A percentile compares a stretch with the other conserved stretches of the same genome.
phyloP scores from a whole-genome alignment of 2,113 vertebrate species.

The Xyrauchen texanus region DNA sequence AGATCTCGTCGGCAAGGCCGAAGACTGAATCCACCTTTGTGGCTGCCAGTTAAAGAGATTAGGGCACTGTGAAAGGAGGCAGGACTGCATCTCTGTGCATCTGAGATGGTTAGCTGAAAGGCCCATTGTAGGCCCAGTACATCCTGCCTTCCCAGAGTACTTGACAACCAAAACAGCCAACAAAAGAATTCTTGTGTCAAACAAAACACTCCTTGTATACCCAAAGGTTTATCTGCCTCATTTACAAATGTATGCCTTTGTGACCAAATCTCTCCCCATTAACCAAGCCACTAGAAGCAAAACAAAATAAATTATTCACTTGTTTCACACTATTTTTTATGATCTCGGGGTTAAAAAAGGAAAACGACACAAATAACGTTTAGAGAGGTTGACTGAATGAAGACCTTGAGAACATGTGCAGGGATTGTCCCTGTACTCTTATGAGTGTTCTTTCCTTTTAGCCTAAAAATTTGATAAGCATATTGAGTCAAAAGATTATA shows the following conservation, averaged over 20 bases:
- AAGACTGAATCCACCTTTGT: slow-evolving; percentile 88
- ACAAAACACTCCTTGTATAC: slow-evolving; percentile 92
- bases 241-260: slow-evolving; percentile 96
- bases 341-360: slow-evolving; percentile 35
- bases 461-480: slow-evolving; percentile 47
- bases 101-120: slow-evolving; percentile 84
- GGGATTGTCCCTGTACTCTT: slow-evolving; percentile 43
- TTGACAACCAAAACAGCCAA: slow-evolving; percentile 83
- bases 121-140: slow-evolving; percentile 86
- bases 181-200: slow-evolving; percentile 90
- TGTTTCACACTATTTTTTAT: slow-evolving; percentile 68
- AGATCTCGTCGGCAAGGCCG: slow-evolving; percentile 67
- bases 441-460: slow-evolving; percentile 57
- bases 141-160: slow-evolving; percentile 86
- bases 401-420: slow-evolving; percentile 56
- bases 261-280: slow-evolving; percentile 83
- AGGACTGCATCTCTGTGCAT: slow-evolving; percentile 84
- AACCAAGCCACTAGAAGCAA: slow-evolving; percentile 79
- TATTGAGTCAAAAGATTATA: slow-evolving; percentile 56
- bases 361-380: slow-evolving; percentile 41
- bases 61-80: slow-evolving; percentile 82
- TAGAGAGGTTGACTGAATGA: slow-evolving; percentile 57
- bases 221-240: slow-evolving; percentile 88
- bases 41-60: slow-evolving; percentile 86
- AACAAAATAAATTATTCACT: slow-evolving; percentile 88